Evolutionary conservation across 2,797 vertebrate genomes (phyloP).

Genomic region (Podarcis siculus): DNA sequence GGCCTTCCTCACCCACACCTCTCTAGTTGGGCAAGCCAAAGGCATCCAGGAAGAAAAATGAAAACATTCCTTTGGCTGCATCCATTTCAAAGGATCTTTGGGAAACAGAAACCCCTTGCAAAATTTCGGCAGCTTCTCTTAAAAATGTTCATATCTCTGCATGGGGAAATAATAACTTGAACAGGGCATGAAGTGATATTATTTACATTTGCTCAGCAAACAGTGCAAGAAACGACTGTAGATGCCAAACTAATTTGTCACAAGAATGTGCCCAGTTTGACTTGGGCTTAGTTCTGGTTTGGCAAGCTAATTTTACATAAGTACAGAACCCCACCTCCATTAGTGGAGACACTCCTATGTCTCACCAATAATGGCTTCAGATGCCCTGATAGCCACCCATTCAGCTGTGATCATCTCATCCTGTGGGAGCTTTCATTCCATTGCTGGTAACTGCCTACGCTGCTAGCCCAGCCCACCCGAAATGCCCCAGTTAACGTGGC

Average conservation of each 20-base stretch:
- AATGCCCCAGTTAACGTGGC: background rate
- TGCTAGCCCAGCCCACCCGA: background rate
- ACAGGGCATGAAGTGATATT: background rate
- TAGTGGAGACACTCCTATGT: background rate
- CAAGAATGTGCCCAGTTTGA: background rate
- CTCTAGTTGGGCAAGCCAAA: background rate
- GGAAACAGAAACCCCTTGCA: too few species aligned
- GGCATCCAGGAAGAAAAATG: too few species aligned
- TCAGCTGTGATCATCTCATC: background rate
- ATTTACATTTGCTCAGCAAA: slow-evolving; percentile 53
- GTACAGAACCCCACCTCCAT: background rate
- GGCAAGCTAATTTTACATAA: background rate
- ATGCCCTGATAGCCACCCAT: background rate
- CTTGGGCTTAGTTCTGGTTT: background rate
- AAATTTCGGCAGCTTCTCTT: too few species aligned
- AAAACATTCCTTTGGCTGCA: too few species aligned
- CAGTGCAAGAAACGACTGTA: slow-evolving; percentile 50
- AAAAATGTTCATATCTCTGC: background rate
- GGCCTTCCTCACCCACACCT: background rate
- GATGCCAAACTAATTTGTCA: slow-evolving; percentile 15
- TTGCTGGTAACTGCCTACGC: background rate
- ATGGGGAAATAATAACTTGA: background rate
- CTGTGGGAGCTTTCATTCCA: background rate
- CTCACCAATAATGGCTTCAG: background rate
- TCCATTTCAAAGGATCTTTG: too few species aligned